Conservation (phyloP, 2,888 invertebrate genomes). For the Copidosoma aretas region DNA sequence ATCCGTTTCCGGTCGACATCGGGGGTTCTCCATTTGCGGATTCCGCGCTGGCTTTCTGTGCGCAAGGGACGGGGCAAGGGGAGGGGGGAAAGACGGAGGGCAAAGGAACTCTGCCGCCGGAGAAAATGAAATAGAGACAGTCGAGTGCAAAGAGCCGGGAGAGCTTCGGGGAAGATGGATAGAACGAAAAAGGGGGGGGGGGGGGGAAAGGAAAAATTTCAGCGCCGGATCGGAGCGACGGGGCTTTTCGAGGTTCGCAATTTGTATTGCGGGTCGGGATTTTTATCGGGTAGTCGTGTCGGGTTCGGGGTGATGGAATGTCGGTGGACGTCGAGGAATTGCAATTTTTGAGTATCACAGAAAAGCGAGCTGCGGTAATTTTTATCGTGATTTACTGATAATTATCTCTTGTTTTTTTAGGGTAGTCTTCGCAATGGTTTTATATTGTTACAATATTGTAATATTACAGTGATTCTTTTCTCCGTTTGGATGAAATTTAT, state of each 20-base stretch:
- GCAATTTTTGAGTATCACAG: too few species aligned
- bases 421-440: too few species aligned
- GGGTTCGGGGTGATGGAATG: background rate
- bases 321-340: too few species aligned
- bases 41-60: constrained; percentile 10
- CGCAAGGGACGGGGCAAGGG: background rate
- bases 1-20: constrained; percentile 35
- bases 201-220: background rate
- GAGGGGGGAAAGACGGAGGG: too few species aligned
- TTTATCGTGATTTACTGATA: too few species aligned
- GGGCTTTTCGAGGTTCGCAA: background rate
- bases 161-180: constrained; percentile 3
- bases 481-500: too few species aligned
- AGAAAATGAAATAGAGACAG: constrained; percentile 28
- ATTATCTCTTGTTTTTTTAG: too few species aligned
- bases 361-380: too few species aligned
- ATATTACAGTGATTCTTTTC: too few species aligned
- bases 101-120: background rate
- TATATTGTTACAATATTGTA: too few species aligned
- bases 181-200: background rate
- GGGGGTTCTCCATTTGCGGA: constrained; percentile 33
- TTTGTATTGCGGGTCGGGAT: background rate
- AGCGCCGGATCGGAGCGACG: background rate
- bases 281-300: constrained; percentile 7
- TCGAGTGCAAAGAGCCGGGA: constrained; percentile 7